Evolutionary conservation across 2,888 invertebrate genomes (phyloP), one percentile per base, ranked within the genome.

Genomic region (Ethmia dodecea): DNA sequence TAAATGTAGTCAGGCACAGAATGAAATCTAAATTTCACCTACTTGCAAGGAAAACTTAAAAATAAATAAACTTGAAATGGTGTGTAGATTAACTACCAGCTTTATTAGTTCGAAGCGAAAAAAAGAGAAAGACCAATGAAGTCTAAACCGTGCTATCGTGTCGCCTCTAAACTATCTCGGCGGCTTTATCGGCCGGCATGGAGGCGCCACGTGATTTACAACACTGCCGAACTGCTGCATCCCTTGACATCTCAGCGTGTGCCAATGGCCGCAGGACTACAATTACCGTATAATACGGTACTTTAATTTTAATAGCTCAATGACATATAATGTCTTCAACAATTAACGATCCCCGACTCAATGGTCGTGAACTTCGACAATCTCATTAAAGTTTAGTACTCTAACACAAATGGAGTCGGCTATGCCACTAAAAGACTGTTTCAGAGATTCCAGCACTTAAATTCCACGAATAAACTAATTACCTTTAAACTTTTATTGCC

Each of bases 161-260:
- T 24, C 35, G 34, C 47, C 36, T 36, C 30, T 44, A 35, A 35
- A 28, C 39, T 25, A 35, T 38, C 36, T 36, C 30, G 32, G 37
- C 37, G 16, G 28, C 44, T 38, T 45, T 40, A 43, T 38, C 40
- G 30, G 32, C 35, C 55, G 53, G 37, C 51, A 42, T 35, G 20
- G 20, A 59, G 70, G 69, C 68, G 73, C 70, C 74, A 48, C 49
- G 52, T 79, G 69, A 79, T 78, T 79, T 76, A 79, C 64, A 60
- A 60, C 72, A 56, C 46, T 54, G 59, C 73, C 73, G 66, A 74
- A 79, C 51, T 57, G 43, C 55, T 48, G 52, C 53, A 49, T 53
- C 55, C 60, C 55, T 53, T 58, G 59, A 26, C 55, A 50, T 58
- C 49, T n/a, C n/a, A n/a, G n/a, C n/a, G n/a, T n/a, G n/a, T n/a